Evolutionary conservation across 2,113 vertebrate species (phyloP), one percentile per base, ranked within the genome.

Genomic region (Gracilinanus agilis): DNA sequence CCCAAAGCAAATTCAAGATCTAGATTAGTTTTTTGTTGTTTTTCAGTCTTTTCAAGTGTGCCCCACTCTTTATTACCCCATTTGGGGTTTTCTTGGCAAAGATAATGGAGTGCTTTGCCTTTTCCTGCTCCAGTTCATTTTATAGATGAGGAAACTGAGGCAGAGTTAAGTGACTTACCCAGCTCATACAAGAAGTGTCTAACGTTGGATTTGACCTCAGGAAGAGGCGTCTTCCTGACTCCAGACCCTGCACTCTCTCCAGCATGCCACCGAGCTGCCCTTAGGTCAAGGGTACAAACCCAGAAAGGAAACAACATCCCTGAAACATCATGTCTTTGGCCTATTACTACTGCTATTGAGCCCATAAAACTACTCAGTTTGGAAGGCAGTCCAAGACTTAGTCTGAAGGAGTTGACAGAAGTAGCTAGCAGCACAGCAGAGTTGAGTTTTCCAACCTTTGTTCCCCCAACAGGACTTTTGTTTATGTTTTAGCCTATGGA

Each of bases 1-100:
- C 40, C 58, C 75, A 16, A 54, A n/a, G 56, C 91, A 92, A 54
- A 75, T 29, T 93, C n/a, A 89, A 94, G 89, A 95, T 40, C 44
- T 44, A 44, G 90, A 55, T 13, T 55, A 54, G 55, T 49, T 49
- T 49, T 49, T 49, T 49, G 49, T 49, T 49, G 49, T 49, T 49
- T 2, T 49, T 49, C 49, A 49, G 49, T 49, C 49, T 3, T 49
- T 49, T 49, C 49, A 49, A 49, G 49, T 49, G 49, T 49, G 49
- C 5, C 49, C 49, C 49, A 49, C 49, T 49, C 49, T 49, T 49
- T 49, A 49, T 49, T 2, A 49, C 5, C 3, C 49, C 49, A 49
- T 49, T 49, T 49, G 49, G 49, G 49, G 49, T 49, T 49, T 49
- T 49, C 5, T 2, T 49, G 49, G 49, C 49, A 49, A 49, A 49